Percentiles rank a stretch among this genome's conserved stretches.
Evolutionary conservation across 2,888 invertebrate genomes (phyloP).

Genomic region (Pammene fasciana): DNA sequence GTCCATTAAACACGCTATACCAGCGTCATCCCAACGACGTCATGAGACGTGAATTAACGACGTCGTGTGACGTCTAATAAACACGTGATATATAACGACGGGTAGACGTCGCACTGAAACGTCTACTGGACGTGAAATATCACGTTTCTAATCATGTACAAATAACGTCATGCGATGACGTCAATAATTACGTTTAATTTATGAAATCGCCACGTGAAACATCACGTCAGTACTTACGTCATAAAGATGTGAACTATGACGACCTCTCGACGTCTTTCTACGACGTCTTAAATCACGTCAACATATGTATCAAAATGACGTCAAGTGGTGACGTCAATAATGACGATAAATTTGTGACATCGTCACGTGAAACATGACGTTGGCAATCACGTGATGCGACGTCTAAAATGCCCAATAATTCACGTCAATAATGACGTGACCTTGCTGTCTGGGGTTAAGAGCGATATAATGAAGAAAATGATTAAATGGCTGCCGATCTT

Average conservation of each 20-base stretch:
- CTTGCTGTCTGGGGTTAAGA: not conserved
- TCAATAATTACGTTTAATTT: too few relatives aligned
- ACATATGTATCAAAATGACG: not conserved
- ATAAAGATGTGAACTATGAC: not conserved
- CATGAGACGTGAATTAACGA: too few relatives aligned
- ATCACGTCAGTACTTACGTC: not conserved
- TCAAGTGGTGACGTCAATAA: not conserved
- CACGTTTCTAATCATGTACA: not conserved
- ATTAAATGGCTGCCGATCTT: too few relatives aligned
- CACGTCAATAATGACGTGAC: not conserved
- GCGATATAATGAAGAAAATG: too few relatives aligned
- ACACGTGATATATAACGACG: not conserved
- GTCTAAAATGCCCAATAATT: too few relatives aligned
- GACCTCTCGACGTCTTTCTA: not conserved
- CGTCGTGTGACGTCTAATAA: not conserved
- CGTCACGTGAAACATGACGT: constrained; percentile 2
- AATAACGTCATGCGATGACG: not conserved
- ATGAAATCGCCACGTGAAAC: not conserved
- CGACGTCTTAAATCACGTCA: not conserved
- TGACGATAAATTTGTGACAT: constrained; percentile 1
- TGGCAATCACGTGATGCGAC: too few relatives aligned
- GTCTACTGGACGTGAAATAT: too few relatives aligned
- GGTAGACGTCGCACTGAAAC: too few relatives aligned
- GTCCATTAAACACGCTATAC: too few relatives aligned
- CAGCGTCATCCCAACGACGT: too few relatives aligned